These are phyloP conservation scores for Dicrostonyx torquatus DNA, from an alignment of 2,797 vertebrate genomes.

Conservation along the genomic window DNA sequence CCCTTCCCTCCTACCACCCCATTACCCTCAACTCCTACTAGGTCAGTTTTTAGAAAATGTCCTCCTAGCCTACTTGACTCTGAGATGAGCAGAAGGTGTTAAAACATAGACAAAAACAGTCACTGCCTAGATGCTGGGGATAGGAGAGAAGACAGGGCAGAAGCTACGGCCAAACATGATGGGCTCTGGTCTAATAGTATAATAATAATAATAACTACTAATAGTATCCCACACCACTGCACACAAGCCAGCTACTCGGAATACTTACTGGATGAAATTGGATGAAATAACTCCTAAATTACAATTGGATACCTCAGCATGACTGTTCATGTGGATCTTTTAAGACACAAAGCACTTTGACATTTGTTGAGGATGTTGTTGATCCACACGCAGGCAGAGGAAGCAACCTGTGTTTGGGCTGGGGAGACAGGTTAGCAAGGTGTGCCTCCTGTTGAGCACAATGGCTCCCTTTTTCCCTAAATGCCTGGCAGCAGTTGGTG, in stretches of 20 bases:
- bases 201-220: too few species aligned
- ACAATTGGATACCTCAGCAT: background rate
- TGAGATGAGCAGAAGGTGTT: constrained; percentile 28
- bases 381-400: background rate
- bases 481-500: constrained; percentile 15
- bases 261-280: background rate
- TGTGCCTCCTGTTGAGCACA: constrained; percentile 7
- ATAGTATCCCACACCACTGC: background rate
- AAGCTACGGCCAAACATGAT: background rate
- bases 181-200: background rate
- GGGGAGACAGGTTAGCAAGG: background rate
- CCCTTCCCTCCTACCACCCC: background rate
- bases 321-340: constrained; percentile 16
- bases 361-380: constrained; percentile 50
- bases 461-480: constrained; percentile 37
- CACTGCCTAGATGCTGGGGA: background rate
- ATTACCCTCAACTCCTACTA: background rate
- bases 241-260: background rate
- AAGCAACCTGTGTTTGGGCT: constrained; percentile 39
- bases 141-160: background rate
- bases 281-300: background rate
- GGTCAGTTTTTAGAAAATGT: background rate
- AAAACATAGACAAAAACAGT: background rate
- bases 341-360: constrained; percentile 49
- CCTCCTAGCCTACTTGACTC: constrained; percentile 8